Evolutionary conservation across 2,113 vertebrate species (phyloP), one percentile per base, ranked within the genome.

Genomic region (Sapayoa aenigma): DNA sequence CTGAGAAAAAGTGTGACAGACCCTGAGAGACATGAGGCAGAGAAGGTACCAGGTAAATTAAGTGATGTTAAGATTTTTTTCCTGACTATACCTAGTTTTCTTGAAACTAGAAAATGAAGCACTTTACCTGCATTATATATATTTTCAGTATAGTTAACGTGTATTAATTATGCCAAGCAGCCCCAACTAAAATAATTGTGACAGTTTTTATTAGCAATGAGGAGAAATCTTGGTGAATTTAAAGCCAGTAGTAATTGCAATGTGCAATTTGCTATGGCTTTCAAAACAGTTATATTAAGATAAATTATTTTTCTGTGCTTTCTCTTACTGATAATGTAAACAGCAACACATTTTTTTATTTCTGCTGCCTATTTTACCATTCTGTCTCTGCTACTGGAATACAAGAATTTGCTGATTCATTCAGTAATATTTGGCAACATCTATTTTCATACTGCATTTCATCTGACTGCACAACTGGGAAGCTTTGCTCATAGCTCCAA

Each of bases 341-440:
- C 11, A 74, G 21, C 33, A 79, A 60, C 49, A 72, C 21, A 31
- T 72, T 79, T 85, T 33, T 87, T 35, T 76, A 49, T 85, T 93
- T 91, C 28, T 58, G 49, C 42, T 85, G 66, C 44, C 42, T 58
- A 15, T 76, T 96, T 94, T 89, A 53, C 41, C 33, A 17, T 87
- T 84, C 56, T 78, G 39, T 60, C 28, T 68, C 55, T 94, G 58
- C 90, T 78, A 35, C 62, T 79, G 77, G 41, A 72, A 52, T 55
- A 66, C 28, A 50, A 49, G 62, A 89, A 85, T 87, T 72, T 85
- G 91, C 74, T 71, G 74, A 87, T 82, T 95, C 53, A 85, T 94
- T 95, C 39, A 81, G 28, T 58, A 56, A 87, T 76, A n/a, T 79
- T 94, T 95, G 83, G 69, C 0, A 0, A 63, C 89, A 89, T 89